Percentiles rank a stretch among this genome's conserved stretches.
These are phyloP conservation scores for Pygoscelis antarcticus DNA, from an alignment of 2,113 vertebrate genomes.

Conservation along the genomic window DNA sequence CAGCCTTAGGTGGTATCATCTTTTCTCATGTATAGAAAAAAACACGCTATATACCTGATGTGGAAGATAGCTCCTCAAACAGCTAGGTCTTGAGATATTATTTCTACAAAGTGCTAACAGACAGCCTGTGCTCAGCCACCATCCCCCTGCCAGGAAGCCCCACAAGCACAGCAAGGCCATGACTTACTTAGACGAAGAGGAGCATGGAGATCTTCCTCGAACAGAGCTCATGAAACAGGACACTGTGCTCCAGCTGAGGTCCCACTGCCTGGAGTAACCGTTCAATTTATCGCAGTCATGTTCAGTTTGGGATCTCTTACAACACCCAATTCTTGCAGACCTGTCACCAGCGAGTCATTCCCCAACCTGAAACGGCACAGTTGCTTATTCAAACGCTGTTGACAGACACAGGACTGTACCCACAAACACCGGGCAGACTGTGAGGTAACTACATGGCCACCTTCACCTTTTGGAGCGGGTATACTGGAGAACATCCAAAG, in stretches of 20 bases:
- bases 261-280: neutral
- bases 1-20: neutral
- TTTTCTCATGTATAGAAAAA: neutral
- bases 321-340: neutral
- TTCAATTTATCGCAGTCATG: rapidly evolving
- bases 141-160: neutral
- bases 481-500: neutral
- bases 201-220: neutral
- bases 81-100: neutral
- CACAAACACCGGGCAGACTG: neutral
- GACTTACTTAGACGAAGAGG: neutral
- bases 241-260: neutral
- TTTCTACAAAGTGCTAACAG: neutral
- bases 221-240: neutral
- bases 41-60: neutral
- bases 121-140: neutral
- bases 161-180: neutral
- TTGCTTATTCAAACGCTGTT: neutral
- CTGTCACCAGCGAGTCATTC: neutral
- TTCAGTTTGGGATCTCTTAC: neutral
- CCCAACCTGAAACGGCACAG: neutral
- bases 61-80: neutral
- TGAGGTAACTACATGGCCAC: neutral
- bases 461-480: neutral
- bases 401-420: neutral